Percentiles rank a stretch among this genome's conserved stretches.
Conservation (phyloP, 2,113 vertebrate genomes). For the Protobothrops mucrosquamatus region DNA sequence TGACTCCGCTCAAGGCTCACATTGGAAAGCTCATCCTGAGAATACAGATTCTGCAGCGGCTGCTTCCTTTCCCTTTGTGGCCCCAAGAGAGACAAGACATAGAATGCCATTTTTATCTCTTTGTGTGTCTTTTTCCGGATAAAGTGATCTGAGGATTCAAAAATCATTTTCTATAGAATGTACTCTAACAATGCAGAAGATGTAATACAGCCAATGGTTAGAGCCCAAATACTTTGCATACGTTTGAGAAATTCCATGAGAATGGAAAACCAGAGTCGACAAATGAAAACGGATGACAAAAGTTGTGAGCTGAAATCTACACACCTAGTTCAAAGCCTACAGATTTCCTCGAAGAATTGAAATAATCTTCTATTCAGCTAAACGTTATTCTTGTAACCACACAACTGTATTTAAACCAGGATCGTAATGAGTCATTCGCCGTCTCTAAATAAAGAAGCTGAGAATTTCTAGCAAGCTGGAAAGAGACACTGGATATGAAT, state of each 20-base stretch:
- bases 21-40: background rate
- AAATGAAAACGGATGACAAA: background rate
- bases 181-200: background rate
- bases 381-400: background rate
- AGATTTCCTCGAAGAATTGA: background rate
- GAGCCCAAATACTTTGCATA: background rate
- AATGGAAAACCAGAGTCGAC: background rate
- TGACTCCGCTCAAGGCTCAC: background rate
- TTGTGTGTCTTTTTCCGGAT: background rate
- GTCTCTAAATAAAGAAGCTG: background rate
- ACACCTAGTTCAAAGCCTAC: background rate
- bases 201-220: background rate
- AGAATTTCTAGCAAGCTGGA: background rate
- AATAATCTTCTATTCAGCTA: background rate
- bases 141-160: background rate
- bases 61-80: background rate
- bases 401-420: background rate
- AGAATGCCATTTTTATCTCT: background rate
- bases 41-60: background rate
- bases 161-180: background rate
- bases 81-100: background rate
- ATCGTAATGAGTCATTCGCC: background rate
- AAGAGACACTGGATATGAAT: background rate
- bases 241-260: background rate
- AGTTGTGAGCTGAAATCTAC: background rate